A percentile compares a stretch with the other conserved stretches of the same genome.
phyloP scores from a whole-genome alignment of 1,140 invertebrate genomes.

The Pomacea maculata region DNA sequence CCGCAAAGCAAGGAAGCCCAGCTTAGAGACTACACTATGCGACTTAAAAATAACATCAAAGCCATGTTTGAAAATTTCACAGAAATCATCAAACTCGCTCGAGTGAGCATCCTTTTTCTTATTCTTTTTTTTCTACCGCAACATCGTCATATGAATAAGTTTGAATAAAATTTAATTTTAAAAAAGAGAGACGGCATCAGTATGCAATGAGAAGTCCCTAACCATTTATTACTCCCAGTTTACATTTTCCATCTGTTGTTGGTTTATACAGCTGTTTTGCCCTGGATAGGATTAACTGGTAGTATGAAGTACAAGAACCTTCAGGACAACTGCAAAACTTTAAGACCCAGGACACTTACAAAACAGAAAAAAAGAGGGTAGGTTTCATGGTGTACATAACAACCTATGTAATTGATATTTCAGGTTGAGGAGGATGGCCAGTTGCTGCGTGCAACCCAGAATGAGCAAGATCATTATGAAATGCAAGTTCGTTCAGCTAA shows the following conservation, averaged over 20 bases:
- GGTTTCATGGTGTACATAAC: too few species aligned
- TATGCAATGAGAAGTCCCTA: too few species aligned
- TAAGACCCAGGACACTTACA: too few species aligned
- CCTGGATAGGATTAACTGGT: too few species aligned
- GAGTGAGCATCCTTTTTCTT: conserved; percentile 66
- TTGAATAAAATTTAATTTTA: not conserved
- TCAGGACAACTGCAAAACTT: too few species aligned
- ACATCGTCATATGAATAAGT: not conserved
- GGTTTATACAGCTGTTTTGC: too few species aligned
- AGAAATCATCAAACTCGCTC: conserved; percentile 93
- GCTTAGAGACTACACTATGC: conserved; percentile 90
- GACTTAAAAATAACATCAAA: conserved; percentile 94
- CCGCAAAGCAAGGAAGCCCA: conserved; percentile 94
- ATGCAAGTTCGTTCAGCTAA: conserved; percentile 96
- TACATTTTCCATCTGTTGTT: too few species aligned
- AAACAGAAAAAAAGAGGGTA: too few species aligned
- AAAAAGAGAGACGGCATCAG: not conserved
- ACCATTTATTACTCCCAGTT: too few species aligned
- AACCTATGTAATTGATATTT: not conserved
- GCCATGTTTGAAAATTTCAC: conserved; percentile 96
- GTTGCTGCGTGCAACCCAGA: conserved; percentile 85
- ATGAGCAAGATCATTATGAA: conserved; percentile 94
- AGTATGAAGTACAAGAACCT: too few species aligned
- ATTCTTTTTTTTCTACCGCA: not conserved
- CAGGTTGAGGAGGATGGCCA: conserved; percentile 88